Evolutionary conservation across 2,888 invertebrate species (phyloP), one percentile per base, ranked within the genome.

Genomic region (Patella ulyssiponensis): DNA sequence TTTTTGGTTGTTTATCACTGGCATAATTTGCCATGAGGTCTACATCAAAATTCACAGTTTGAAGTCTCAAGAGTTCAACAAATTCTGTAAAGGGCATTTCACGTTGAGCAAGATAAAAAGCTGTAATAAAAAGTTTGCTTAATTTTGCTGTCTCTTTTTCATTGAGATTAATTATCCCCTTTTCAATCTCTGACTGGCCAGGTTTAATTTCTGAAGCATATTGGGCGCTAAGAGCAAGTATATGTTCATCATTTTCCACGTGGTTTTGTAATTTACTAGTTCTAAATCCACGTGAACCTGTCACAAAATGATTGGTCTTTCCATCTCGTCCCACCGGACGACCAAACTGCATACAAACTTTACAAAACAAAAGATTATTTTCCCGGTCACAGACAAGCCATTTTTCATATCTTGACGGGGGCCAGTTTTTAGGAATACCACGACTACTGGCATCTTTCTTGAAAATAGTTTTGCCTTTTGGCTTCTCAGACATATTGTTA

Each of bases 21-120:
- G 70, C 70, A 70, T 70, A 70, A 70, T 70, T 70, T 27, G 27
- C 44, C 70, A 70, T 70, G 27, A 70, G 44, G 44, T 70, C 70
- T 20, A 17, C n/a, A 44, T 20, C 17, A 70, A 70, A 70, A 23
- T 70, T 70, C 15, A 70, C 23, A 70, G 33, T 70, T 14, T 70
- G 70, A 15, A 70, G 17, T 23, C 70, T 70, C 14, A 70, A 5
- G 44, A 70, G 70, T 70, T 70, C n/a, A 14, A 33, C 70, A 70
- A 70, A 70, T 70, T 70, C 70, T 2, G 70, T 70, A 44, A 70
- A 70, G 17, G 70, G 70, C 17, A 70, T 33, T 70, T 70, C 70
- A 3, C n/a, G 12, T 27, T 69, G 20, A 4, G 20, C 70, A 70
- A 70, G 70, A 20, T 70, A 14, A 20, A 17, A 70, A 15, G 70